Evolutionary conservation across 2,888 invertebrate species (phyloP).

Genomic region (Azorinus chamasolen): DNA sequence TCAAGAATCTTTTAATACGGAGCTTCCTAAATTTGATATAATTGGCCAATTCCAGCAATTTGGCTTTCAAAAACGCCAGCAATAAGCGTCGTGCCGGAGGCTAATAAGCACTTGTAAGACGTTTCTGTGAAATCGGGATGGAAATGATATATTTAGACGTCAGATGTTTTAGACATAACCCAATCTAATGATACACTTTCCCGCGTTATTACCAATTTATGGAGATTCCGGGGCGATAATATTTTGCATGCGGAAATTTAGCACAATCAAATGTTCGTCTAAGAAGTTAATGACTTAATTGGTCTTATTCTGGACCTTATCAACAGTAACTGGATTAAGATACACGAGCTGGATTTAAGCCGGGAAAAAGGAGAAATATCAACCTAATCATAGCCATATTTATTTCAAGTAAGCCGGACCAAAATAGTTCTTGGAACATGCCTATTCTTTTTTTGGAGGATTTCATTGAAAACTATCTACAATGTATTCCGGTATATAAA

Average conservation of each 20-base stretch:
- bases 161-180: slow-evolving; percentile 61
- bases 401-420: too few relatives aligned
- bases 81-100: slow-evolving; percentile 42
- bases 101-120: slow-evolving; percentile 45
- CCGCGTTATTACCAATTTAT: slow-evolving; percentile 51
- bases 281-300: slow-evolving; percentile 55
- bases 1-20: slow-evolving; percentile 60
- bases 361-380: too few relatives aligned
- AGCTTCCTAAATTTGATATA: slow-evolving; percentile 57
- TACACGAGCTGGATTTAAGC: too few relatives aligned
- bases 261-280: slow-evolving; percentile 50
- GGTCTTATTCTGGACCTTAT: slow-evolving; percentile 49
- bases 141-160: slow-evolving; percentile 69
- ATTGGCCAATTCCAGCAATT: slow-evolving; percentile 61
- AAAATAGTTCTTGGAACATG: too few relatives aligned
- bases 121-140: slow-evolving; percentile 63
- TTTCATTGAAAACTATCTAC: too few relatives aligned
- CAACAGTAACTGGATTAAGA: slow-evolving; percentile 13
- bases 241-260: slow-evolving; percentile 38
- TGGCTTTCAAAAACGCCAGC: slow-evolving; percentile 61
- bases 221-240: slow-evolving; percentile 49
- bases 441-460: too few relatives aligned
- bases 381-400: too few relatives aligned
- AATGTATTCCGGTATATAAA: too few relatives aligned
- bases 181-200: slow-evolving; percentile 44